Percentiles rank a stretch among this genome's conserved stretches.
These are phyloP conservation scores for Philaenus spumarius DNA, from an alignment of 1,140 invertebrate genomes.

Conservation along the genomic window DNA sequence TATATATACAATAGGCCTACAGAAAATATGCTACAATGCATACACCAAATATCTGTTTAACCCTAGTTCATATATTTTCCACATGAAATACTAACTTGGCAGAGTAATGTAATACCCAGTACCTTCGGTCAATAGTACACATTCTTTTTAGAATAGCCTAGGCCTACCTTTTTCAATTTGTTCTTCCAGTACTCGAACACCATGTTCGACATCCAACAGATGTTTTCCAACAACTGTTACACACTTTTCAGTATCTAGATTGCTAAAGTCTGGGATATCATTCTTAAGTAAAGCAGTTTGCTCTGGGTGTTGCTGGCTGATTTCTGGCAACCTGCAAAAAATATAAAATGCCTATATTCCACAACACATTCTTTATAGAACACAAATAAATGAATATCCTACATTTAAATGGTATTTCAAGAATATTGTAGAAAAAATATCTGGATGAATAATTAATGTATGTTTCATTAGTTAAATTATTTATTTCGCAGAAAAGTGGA, in stretches of 20 bases:
- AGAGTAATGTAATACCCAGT: no score
- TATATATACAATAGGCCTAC: no score
- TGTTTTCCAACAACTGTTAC: conserved; percentile 73
- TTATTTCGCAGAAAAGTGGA: neutral
- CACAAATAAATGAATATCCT: neutral
- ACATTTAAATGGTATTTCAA: neutral
- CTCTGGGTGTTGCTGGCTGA: conserved; percentile 69
- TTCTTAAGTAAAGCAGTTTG: conserved; percentile 66
- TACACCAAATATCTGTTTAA: no score
- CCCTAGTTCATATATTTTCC: no score
- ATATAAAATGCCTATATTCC: conserved; percentile 16
- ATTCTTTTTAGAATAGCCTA: no score
- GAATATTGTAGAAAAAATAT: neutral
- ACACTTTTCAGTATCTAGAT: conserved; percentile 74
- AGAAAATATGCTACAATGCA: no score
- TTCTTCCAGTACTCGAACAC: conserved; percentile 57
- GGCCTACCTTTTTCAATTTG: conserved; percentile 33
- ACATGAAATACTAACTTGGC: no score
- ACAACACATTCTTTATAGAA: conserved; percentile 3
- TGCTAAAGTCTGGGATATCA: conserved; percentile 70
- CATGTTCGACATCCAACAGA: conserved; percentile 73
- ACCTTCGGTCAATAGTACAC: no score
- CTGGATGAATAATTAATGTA: neutral
- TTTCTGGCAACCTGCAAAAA: conserved; percentile 75
- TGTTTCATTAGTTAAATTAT: neutral